Conservation (phyloP, 2,113 vertebrate genomes). For the Cygnus buccinator region DNA sequence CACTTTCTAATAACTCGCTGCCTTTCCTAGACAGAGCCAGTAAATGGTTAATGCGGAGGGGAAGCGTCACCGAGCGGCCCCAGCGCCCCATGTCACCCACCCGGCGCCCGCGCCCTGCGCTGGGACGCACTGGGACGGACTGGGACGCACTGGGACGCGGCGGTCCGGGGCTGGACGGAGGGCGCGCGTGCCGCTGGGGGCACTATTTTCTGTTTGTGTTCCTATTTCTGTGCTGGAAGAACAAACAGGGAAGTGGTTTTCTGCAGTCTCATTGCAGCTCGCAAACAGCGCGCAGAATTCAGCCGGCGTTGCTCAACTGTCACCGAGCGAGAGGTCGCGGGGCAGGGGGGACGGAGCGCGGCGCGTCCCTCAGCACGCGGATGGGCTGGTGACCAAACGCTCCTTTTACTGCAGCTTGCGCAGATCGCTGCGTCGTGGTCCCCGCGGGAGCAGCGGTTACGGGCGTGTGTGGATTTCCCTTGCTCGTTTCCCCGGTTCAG, state of each 20-base stretch:
- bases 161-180: slow-evolving; percentile 14
- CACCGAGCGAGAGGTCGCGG: slow-evolving; percentile 31
- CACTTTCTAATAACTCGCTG: slow-evolving; percentile 30
- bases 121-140: not conserved
- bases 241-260: slow-evolving; percentile 74
- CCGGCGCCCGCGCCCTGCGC: not conserved
- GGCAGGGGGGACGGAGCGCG: not conserved
- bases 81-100: not conserved
- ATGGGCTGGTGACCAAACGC: slow-evolving; percentile 11
- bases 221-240: slow-evolving; percentile 60
- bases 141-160: not conserved
- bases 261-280: slow-evolving; percentile 71
- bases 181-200: slow-evolving; percentile 48
- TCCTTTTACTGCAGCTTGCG: not conserved
- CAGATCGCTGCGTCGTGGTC: not conserved
- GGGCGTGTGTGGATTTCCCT: not conserved
- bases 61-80: not conserved
- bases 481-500: not conserved
- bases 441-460: not conserved
- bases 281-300: slow-evolving; percentile 48
- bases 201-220: slow-evolving; percentile 52
- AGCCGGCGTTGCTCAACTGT: slow-evolving; percentile 34
- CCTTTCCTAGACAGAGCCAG: slow-evolving; percentile 18
- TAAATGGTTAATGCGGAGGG: not conserved
- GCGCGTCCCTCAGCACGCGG: not conserved